Conservation (phyloP, 1,140 invertebrate species). For the Trinorchestia longiramus region DNA sequence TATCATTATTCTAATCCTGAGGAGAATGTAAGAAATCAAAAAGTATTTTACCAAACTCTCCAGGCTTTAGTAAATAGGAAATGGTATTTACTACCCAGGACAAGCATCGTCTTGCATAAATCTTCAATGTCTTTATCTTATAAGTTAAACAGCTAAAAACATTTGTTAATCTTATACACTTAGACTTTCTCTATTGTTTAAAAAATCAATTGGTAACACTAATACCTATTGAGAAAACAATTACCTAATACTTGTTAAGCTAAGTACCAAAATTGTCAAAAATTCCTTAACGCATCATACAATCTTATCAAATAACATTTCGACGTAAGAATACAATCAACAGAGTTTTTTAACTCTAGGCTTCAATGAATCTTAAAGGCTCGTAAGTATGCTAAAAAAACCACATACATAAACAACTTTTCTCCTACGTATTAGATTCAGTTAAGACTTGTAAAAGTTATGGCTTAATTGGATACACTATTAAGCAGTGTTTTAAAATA, state of each 20-base stretch:
- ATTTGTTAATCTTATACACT: background rate
- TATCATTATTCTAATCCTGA: no score
- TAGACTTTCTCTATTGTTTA: background rate
- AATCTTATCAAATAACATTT: background rate
- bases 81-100: no score
- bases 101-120: no score
- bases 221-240: background rate
- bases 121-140: no score
- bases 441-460: background rate
- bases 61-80: no score
- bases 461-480: background rate
- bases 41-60: no score
- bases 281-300: background rate
- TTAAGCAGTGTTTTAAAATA: background rate
- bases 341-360: no score
- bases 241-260: background rate
- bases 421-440: background rate
- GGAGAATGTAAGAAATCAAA: no score
- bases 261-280: background rate
- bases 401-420: background rate
- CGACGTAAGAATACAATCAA: background rate
- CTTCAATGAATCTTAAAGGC: no score
- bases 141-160: background rate
- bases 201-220: background rate
- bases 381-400: background rate